Conservation (phyloP, 2,797 vertebrate genomes). For the Meriones psammophilus region DNA sequence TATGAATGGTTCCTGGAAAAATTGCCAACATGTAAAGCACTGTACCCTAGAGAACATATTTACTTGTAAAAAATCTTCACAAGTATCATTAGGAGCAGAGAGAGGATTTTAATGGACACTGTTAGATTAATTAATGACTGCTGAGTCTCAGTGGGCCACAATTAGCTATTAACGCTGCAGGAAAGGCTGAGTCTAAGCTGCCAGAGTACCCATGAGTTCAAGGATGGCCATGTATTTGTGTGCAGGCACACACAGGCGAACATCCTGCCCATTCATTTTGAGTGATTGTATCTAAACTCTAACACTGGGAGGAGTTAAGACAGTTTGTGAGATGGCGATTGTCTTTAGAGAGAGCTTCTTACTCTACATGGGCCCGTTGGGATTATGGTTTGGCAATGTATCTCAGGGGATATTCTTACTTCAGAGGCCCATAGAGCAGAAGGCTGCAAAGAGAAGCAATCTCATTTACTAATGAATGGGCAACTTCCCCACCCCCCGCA, state of each 20-base stretch:
- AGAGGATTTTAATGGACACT: constrained; percentile 65
- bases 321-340: neutral
- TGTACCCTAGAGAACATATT: constrained; percentile 64
- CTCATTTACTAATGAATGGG: neutral
- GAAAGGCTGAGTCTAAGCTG: neutral
- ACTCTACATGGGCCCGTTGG: neutral
- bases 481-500: neutral
- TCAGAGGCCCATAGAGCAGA: neutral
- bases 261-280: neutral
- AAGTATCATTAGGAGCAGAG: constrained; percentile 63
- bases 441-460: neutral
- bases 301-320: neutral
- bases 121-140: constrained; percentile 72
- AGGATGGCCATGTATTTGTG: neutral
- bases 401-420: neutral
- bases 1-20: constrained; percentile 48
- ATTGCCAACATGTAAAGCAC: constrained; percentile 40
- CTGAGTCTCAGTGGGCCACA: constrained; percentile 62
- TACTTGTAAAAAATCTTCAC: constrained; percentile 69
- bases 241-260: neutral
- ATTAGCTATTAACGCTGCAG: constrained; percentile 48
- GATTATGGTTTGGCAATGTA: neutral
- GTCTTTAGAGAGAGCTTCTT: neutral
- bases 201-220: neutral
- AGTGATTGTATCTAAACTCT: constrained; percentile 1